These are phyloP conservation scores for Festucalex cinctus DNA, from an alignment of 2,113 vertebrate species.

Conservation along the genomic window DNA sequence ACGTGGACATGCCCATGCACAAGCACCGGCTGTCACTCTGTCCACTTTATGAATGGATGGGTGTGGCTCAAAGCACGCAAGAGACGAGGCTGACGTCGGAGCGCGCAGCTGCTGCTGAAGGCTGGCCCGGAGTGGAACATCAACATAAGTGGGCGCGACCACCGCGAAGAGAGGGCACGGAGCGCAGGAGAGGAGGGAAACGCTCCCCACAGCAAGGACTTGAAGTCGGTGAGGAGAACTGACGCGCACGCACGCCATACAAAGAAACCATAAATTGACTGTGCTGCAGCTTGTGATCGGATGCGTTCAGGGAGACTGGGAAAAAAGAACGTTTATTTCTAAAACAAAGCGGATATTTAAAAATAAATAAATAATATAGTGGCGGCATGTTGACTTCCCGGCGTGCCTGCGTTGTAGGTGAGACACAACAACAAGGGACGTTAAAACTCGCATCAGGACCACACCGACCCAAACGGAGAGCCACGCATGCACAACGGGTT, in stretches of 20 bases:
- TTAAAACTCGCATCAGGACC: slow-evolving; percentile 76
- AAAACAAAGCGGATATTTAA: no score
- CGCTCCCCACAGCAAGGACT: slow-evolving; percentile 32
- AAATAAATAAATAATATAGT: neutral
- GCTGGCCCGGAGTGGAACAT: slow-evolving; percentile 30
- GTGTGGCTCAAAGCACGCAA: slow-evolving; percentile 62
- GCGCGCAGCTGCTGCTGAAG: slow-evolving; percentile 39
- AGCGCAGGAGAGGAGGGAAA: slow-evolving; percentile 3
- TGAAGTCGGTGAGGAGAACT: slow-evolving; percentile 58
- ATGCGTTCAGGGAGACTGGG: neutral
- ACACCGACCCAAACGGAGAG: slow-evolving; percentile 42
- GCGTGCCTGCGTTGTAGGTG: slow-evolving; percentile 33
- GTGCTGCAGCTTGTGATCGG: neutral
- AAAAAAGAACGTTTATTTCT: neutral
- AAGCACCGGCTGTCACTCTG: slow-evolving; percentile 19
- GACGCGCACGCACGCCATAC: neutral
- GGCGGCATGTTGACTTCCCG: neutral
- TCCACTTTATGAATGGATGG: slow-evolving; percentile 77
- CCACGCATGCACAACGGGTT: slow-evolving; percentile 25
- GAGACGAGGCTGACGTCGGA: slow-evolving; percentile 55
- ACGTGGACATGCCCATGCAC: neutral
- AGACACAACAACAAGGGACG: slow-evolving; percentile 60
- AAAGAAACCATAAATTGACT: neutral
- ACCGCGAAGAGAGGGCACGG: slow-evolving; percentile 25
- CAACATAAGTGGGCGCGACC: slow-evolving; percentile 52